Conservation (phyloP, 2,113 vertebrate species). For the Butorides virescens region DNA sequence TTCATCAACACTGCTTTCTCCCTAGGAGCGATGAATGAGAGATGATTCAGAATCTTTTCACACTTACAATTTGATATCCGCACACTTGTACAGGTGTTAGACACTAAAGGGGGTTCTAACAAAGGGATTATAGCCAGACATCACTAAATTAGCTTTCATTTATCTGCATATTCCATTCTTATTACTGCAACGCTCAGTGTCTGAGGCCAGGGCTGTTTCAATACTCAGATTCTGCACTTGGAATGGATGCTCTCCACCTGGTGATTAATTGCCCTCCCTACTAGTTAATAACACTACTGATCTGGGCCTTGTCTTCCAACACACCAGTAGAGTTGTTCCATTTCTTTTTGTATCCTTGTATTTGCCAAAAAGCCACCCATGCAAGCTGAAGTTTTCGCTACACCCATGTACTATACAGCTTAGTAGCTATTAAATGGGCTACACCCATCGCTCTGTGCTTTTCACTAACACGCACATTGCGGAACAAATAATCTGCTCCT, state of each 20-base stretch:
- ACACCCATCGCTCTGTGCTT: not conserved
- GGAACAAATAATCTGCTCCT: not conserved
- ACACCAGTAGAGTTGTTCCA: not conserved
- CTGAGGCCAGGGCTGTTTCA: not conserved
- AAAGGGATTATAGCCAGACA: not conserved
- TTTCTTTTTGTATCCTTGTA: not conserved
- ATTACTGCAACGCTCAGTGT: not conserved
- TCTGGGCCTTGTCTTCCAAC: not conserved
- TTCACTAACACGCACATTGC: accelerated
- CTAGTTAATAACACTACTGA: not conserved
- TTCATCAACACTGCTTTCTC: not conserved
- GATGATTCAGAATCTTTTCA: not conserved
- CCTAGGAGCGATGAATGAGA: not conserved
- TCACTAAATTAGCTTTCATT: not conserved
- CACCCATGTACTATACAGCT: not conserved
- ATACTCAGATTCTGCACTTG: not conserved
- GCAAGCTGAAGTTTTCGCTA: not conserved
- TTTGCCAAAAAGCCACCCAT: slow-evolving; percentile 6
- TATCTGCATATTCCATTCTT: not conserved
- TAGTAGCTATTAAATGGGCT: not conserved
- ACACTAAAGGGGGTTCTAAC: not conserved
- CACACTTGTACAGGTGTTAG: not conserved
- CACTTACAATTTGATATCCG: not conserved
- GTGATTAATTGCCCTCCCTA: not conserved
- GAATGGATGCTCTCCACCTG: not conserved